phyloP scores from a whole-genome alignment of 2,113 vertebrate genomes.

The Macrotis lagotis region DNA sequence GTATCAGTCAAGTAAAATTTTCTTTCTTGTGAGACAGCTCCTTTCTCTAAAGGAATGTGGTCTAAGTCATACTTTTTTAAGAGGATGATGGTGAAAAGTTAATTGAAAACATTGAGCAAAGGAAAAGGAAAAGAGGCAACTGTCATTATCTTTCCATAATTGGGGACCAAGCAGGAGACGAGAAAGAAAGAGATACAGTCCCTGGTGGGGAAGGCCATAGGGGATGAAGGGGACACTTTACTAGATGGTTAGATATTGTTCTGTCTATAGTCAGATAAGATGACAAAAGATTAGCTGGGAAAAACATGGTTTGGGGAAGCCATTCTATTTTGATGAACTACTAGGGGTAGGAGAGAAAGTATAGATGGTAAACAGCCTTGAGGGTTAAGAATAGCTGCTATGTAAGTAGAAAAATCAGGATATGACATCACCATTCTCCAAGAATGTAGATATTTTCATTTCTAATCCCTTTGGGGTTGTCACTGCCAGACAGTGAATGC shows the following conservation, averaged over 20 bases:
- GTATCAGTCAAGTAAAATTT: background rate
- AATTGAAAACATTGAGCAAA: background rate
- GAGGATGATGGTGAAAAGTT: background rate
- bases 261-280: background rate
- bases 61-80: background rate
- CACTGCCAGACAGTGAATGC: slow-evolving; percentile 41
- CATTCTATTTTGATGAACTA: background rate
- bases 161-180: background rate
- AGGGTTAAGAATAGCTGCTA: background rate
- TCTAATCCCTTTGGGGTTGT: slow-evolving; percentile 26
- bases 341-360: background rate
- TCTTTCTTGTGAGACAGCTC: background rate
- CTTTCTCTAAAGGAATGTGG: background rate
- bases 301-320: background rate
- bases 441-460: slow-evolving; percentile 39
- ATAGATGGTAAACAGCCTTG: background rate
- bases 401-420: slow-evolving; percentile 26
- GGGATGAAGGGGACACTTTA: background rate
- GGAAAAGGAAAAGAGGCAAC: background rate
- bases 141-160: background rate
- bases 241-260: background rate
- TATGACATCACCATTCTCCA: slow-evolving; percentile 25
- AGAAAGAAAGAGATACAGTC: background rate
- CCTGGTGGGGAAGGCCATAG: background rate
- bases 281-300: slow-evolving; percentile 10